Evolutionary conservation across 2,888 invertebrate species (phyloP), one percentile per base, ranked within the genome.

Genomic region (Pterobdella sp.): DNA sequence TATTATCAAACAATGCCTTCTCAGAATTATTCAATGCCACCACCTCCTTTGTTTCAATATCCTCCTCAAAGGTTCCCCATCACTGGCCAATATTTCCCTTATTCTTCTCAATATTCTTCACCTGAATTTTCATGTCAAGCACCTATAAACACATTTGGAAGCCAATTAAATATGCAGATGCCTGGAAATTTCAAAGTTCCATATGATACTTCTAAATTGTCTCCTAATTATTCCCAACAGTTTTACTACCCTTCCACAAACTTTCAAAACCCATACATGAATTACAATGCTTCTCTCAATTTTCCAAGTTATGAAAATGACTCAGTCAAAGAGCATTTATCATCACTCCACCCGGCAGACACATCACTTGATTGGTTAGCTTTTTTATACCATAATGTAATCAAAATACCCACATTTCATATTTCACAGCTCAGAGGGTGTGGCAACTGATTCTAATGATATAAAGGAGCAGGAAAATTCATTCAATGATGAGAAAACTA

Each of bases 301-400:
- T 56, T 26, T 56, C 42, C 42, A 14, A 42, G n/a, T n/a, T n/a
- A n/a, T n/a, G n/a, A n/a, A n/a, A n/a, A n/a, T n/a, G n/a, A n/a
- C n/a, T n/a, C n/a, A n/a, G n/a, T n/a, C n/a, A n/a, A n/a, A n/a
- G n/a, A n/a, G n/a, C n/a, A n/a, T n/a, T 18, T 14, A 42, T 42
- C 42, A n/a, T 56, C 60, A 56, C 60, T 56, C n/a, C 60, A 56
- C 60, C 60, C 18, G n/a, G n/a, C 60, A 56, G 3, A 42, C 49
- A 22, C 49, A 42, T 42, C 49, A 14, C 49, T 22, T 42, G 49
- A 42, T 42, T 42, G 10, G 10, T n/a, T n/a, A n/a, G n/a, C n/a
- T n/a, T n/a, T n/a, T n/a, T n/a, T n/a, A n/a, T n/a, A n/a, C n/a
- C n/a, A n/a, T n/a, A n/a, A n/a, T n/a, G n/a, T n/a, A n/a, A n/a